Evolutionary conservation across 2,113 vertebrate species (phyloP), one percentile per base, ranked within the genome.

Genomic region (Limanda limanda): DNA sequence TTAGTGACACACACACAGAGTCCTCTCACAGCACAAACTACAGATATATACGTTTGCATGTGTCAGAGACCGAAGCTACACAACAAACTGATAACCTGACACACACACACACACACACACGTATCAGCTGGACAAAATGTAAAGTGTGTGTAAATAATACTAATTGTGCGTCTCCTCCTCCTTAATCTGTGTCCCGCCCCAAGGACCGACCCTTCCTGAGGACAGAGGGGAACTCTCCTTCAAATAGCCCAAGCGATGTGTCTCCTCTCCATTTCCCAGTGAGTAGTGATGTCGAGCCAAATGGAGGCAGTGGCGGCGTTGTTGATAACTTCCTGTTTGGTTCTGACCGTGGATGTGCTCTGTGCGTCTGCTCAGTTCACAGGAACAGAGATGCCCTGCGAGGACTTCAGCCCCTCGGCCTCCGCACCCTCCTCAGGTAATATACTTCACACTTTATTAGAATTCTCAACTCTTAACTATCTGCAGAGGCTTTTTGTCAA

Each of bases 381-480:
- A 3, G 97, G 97, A 40, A 97, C 94, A 75, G 78, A 90, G 52
- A 76, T 97, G 83, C 58, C 31, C 0, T 98, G 97, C 0, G 42
- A 83, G 2, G 94, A 97, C 64, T 78, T 59, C 58, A 70, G 76
- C 54, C 95, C 96, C 52, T 97, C 97, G 1, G 54, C 64, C 47
- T 81, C 74, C 0, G 75, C 66, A 23, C 93, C 97, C 63, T 82
- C 89, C 69, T 96, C 97, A 90, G 97, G 97, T 98, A 92, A 86
- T 74, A 68, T 15, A 23, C 2, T 69, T 18, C 13, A 17, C 14
- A 13, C 51, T 31, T 31, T 31, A 31, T 31, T 6, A 7, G 27
- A 31, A 31, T 31, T n/a, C n/a, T n/a, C n/a, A n/a, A n/a, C n/a
- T 31, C 18, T 5, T 23, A 24, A 55, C 3, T 27, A 13, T 66